Conservation (phyloP, 2,113 vertebrate genomes). For the Galeopterus variegatus region DNA sequence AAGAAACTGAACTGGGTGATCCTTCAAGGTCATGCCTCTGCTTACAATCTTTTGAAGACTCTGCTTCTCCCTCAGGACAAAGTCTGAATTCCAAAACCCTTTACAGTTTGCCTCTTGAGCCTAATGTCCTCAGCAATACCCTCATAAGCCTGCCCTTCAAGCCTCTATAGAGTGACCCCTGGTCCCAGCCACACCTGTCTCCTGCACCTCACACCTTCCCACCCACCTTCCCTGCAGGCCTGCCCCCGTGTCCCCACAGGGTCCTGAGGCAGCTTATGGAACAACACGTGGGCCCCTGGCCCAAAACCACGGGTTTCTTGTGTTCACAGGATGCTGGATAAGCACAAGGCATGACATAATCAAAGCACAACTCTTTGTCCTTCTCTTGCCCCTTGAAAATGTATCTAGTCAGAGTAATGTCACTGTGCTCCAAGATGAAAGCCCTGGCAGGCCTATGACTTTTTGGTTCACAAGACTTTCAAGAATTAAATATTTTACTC, state of each 20-base stretch:
- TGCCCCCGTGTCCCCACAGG: not conserved
- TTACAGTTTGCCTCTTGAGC: not conserved
- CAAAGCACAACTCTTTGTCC: not conserved
- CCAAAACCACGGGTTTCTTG: not conserved
- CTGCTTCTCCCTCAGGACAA: not conserved
- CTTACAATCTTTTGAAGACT: not conserved
- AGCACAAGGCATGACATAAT: not conserved
- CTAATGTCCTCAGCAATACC: rapidly evolving
- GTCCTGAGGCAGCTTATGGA: not conserved
- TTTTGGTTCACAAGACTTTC: slow-evolving; percentile 3
- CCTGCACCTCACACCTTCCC: rapidly evolving
- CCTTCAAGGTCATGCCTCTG: slow-evolving; percentile 61
- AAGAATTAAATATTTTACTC: slow-evolving; percentile 35
- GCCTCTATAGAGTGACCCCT: rapidly evolving
- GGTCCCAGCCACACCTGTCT: not conserved
- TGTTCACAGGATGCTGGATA: not conserved
- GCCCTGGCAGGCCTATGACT: not conserved
- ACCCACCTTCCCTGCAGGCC: rapidly evolving
- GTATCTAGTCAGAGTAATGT: not conserved
- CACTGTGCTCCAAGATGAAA: not conserved
- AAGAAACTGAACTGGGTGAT: not conserved
- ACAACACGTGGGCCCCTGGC: rapidly evolving
- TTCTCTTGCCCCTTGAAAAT: not conserved
- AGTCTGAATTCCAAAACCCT: not conserved
- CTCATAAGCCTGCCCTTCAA: not conserved